Base-by-base conservation (phyloP, 1,140 invertebrate genomes). In the Neodiprion virginianus region DNA sequence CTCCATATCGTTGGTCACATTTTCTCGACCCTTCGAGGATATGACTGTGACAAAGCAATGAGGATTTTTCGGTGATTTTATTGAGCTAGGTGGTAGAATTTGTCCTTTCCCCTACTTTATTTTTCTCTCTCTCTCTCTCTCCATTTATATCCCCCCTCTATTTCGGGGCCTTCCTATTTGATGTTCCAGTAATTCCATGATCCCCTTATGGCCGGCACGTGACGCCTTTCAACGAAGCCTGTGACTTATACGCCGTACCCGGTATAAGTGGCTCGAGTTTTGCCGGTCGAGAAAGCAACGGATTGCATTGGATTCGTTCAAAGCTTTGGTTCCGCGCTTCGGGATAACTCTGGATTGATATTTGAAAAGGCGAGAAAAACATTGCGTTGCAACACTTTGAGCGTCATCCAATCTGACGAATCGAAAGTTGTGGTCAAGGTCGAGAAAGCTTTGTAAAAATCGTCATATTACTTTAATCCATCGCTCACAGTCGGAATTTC, bases 151-250 rank as follows among this genome's bases (percentile, higher is more conserved):
- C 8, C n/a, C n/a, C 1, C 50, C 8, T n/a, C n/a, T n/a, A n/a
- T n/a, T 17, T 61, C 28, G 0, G 28, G 28, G 5, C 53, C 53
- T 61, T 61, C 53, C 8, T 61, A 17, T 12, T 14, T 5, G n/a
- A 61, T 61, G 53, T 61, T 2, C 53, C 53, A 61, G 53, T 61
- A 61, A 61, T 61, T 61, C 53, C 53, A 8, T 61, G 53, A 61
- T 61, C 53, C 53, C 53, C 53, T 61, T 61, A 61, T 61, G 53
- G 53, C 53, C 53, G 11, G 53, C 53, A 61, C 53, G 53, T 61
- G 53, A 61, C 53, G 53, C 53, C 53, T 61, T 61, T 61, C 53
- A 61, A 61, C 53, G n/a, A 61, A 61, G n/a, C 53, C 53, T 17
- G 8, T 61, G 53, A 8, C 5, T 61, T 61, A 12, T 61, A 14